Evolutionary conservation across 2,113 vertebrate genomes (phyloP), one percentile per base, ranked within the genome.

Genomic region (Malurus melanocephalus): DNA sequence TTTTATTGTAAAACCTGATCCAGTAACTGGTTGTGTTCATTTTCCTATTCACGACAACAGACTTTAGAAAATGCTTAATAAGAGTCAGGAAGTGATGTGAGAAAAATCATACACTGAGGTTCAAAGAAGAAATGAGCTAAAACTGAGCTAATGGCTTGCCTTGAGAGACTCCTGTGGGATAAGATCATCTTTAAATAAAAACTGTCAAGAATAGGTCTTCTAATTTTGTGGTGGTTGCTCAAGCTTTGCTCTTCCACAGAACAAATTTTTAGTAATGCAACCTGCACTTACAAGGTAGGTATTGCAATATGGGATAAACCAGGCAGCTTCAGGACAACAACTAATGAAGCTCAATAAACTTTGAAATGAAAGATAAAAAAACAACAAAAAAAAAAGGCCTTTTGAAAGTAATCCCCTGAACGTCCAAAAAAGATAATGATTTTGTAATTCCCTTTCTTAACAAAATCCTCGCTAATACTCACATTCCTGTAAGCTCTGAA

Each of bases 401-500:
- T 85, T 91, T 33, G n/a, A 64, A 88, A 52, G 32, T 22, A 53
- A 16, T 16, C 12, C 71, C 17, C 38, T 86, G 38, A 57, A 52
- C 38, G 33, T 16, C 45, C 49, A 67, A 53, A 84, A 38, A 67
- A 19, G 53, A 89, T 64, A 48, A 83, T 38, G n/a, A 64, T 71
- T 86, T 80, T 52, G 22, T 55, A 71, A 71, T 67, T 81, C 57
- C 49, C 11, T 78, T 91, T 59, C 69, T 80, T 88, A 88, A 72
- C 45, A 84, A 74, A 86, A 86, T 24, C 48, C 55, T 73, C 49
- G 33, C 27, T 89, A 74, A 73, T 30, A 22, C 40, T 55, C 45
- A 21, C 30, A n/a, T 32, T n/a, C 15, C 56, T 52, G 3, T 49
- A 61, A 61, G 28, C 43, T 78, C 77, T 59, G 20, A 75, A 75